Conservation (phyloP, 2,888 invertebrate species). For the Fabriciana adippe region DNA sequence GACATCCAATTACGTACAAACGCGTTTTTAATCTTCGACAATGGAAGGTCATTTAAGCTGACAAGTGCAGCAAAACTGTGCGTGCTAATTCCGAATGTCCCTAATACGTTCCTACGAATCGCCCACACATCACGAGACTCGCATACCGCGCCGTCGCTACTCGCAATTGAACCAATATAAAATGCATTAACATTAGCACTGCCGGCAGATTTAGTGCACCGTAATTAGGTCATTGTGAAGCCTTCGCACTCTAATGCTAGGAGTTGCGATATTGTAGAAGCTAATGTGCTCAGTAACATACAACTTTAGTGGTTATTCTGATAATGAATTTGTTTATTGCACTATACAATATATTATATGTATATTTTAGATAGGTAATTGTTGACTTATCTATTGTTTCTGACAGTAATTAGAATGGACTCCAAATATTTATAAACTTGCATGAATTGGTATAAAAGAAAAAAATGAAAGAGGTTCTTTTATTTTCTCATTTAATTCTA, state of each 20-base stretch:
- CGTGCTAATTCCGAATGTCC: slow-evolving; percentile 67
- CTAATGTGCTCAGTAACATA: background rate
- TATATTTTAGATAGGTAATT: no score
- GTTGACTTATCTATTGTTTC: no score
- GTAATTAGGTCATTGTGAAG: slow-evolving; percentile 67
- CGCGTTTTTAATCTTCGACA: slow-evolving; percentile 22
- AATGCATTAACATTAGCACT: slow-evolving; percentile 78
- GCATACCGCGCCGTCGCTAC: slow-evolving; percentile 78
- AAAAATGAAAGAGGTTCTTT: no score
- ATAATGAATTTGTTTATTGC: background rate
- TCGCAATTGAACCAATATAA: slow-evolving; percentile 81
- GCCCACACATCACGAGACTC: slow-evolving; percentile 68
- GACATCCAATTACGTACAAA: slow-evolving; percentile 6
- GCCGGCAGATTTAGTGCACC: slow-evolving; percentile 67
- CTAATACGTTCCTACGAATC: slow-evolving; percentile 77
- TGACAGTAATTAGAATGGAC: no score
- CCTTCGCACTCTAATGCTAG: slow-evolving; percentile 42
- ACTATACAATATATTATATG: no score
- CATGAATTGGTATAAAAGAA: no score
- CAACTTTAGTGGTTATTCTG: background rate
- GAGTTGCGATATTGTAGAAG: background rate
- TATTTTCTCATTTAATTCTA: no score
- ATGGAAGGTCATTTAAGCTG: slow-evolving; percentile 34
- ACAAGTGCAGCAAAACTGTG: slow-evolving; percentile 44
- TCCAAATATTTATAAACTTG: no score